phyloP scores from a whole-genome alignment of 2,888 invertebrate genomes.

The Rhamnusium bicolor region DNA sequence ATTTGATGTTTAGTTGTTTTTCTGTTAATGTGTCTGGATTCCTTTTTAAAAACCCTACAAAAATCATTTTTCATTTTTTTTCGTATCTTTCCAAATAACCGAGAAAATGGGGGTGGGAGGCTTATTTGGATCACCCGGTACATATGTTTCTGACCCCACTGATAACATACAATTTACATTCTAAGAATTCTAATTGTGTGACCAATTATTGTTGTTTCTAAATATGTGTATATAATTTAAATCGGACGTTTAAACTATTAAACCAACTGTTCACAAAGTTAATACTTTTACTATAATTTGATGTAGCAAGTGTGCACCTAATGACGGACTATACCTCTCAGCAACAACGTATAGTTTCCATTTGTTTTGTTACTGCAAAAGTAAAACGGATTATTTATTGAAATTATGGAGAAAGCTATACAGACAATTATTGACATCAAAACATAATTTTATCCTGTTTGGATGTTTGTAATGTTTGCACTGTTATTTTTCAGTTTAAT shows the following conservation, averaged over 20 bases:
- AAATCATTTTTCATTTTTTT: no score
- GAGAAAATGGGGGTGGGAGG: no score
- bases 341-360: background rate
- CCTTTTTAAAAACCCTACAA: no score
- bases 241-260: no score
- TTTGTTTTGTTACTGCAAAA: conserved; percentile 12
- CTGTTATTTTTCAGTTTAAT: background rate
- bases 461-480: background rate
- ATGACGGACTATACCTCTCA: background rate
- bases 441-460: conserved; percentile 26
- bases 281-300: background rate
- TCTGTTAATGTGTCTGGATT: no score
- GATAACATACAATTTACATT: no score
- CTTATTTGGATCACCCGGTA: no score
- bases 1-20: no score
- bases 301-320: background rate
- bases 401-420: conserved; percentile 25
- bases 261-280: background rate
- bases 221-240: background rate
- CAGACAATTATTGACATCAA: conserved; percentile 24
- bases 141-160: no score
- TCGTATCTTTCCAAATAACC: no score
- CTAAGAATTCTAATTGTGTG: no score
- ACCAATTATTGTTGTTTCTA: no score
- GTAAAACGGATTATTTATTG: conserved; percentile 15